Base-by-base conservation (phyloP, 92 coral and sea anemone genomes). In the Hydrozoanthus gracilis region DNA sequence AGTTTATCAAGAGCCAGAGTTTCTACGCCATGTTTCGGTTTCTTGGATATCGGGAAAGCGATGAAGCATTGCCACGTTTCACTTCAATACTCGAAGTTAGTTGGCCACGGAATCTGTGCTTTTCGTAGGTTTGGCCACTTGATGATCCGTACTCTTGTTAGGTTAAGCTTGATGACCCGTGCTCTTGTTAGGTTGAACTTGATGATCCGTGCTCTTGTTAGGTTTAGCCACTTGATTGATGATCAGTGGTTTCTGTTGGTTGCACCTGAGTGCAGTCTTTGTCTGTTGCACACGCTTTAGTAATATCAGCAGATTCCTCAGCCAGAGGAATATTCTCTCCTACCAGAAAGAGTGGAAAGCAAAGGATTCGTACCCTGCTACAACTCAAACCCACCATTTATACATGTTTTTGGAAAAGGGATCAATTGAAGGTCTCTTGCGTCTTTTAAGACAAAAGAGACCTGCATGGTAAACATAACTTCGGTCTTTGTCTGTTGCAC, bases 1-100 rank as follows among this genome's bases (percentile, higher is more conserved):
- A 69, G 74, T 27, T 18, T 69, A 16, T 69, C 74, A 69, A 46
- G 54, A 72, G 77, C 77, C 50, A 72, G 77, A 72, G 5, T 45
- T 45, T 44, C 77, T 44, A 45, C 54, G 49, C 76, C 76, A n/a
- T 44, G 76, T 71, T 71, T 71, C 54, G 76, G 44, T 12, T 1
- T 68, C 16, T 16, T 8, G 60, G 12, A 7, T 7, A 1, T 12
- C 9, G 60, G 12, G 60, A 52, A 62, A 17, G 51, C 51, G 76
- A 27, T 71, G 51, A 44, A 71, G 76, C 76, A 44, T 71, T 71
- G 13, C 6, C 20, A 62, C 16, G 69, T 16, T 54, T 54, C 13
- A 13, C 2, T 54, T 13, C 61, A 67, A 67, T 67, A 27, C 45
- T 67, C 16, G 45, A 13, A 67, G 73, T 16, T 67, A 67, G 45